Evolutionary conservation across 2,113 vertebrate genomes (phyloP), one percentile per base, ranked within the genome.

Genomic region (Podarcis muralis): DNA sequence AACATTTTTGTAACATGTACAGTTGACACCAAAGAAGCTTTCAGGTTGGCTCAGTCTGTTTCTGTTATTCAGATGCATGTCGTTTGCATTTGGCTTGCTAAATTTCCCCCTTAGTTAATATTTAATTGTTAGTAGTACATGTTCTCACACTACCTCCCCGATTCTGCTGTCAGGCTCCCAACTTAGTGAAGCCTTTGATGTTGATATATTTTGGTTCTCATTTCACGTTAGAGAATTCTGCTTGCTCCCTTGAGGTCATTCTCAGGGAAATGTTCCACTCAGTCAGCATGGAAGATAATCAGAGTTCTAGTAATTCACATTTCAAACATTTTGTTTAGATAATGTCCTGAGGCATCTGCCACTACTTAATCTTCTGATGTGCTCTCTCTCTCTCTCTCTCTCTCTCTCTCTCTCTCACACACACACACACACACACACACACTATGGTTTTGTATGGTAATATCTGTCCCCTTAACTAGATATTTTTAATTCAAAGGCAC

Each of bases 271-370:
- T 90, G 85, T 5, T 83, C 40, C 62, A 77, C 62, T 83, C 37
- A 87, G 43, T 72, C n/a, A 66, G 15, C 74, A 72, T 2, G 35
- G 40, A 84, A 59, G 87, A 74, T 40, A 71, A 90, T 84, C 11
- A 71, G 0, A 84, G 37, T 91, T 92, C 0, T 1, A 23, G 48
- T 86, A 83, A 68, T 87, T 87, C 85, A 84, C 16, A 75, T 94
- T 86, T 93, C 84, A 88, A 86, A 84, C 48, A 84, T 78, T 65
- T 0, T 0, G 91, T 93, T 92, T 59, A 18, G 81, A n/a, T 72
- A 90, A 66, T 69, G 85, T 32, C 77, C 66, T 53, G 57, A 92
- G 75, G 84, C 84, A 90, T 88, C 81, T 76, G 22, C 86, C 37
- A 76, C 66, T 88, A 18, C 81, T 83, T 93, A 84, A 84, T 87